A percentile compares a stretch with the other conserved stretches of the same genome.
Evolutionary conservation across 2,797 vertebrate species (phyloP).

Genomic region (Schizopygopsis pylzovi): DNA sequence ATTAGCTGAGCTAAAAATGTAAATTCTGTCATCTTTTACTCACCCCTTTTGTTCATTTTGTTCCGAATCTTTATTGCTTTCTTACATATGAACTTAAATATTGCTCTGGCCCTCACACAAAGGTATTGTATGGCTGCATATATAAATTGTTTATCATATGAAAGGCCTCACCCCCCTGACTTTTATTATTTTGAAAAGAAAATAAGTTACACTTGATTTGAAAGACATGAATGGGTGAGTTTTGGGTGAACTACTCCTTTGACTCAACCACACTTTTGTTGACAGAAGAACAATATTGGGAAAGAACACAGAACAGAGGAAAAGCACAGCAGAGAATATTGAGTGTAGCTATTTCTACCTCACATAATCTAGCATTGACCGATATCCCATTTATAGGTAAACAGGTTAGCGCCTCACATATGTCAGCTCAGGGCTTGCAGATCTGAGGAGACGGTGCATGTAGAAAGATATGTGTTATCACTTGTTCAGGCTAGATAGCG

Average conservation of each 20-base stretch:
- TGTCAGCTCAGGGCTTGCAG: slow-evolving; percentile 24
- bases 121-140: background rate
- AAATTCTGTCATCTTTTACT: background rate
- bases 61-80: background rate
- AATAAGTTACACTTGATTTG: background rate
- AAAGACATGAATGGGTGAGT: background rate
- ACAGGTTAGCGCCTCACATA: background rate
- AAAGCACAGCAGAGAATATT: background rate
- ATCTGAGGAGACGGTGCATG: background rate
- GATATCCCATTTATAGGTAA: slow-evolving; percentile 35
- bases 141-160: background rate
- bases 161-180: background rate
- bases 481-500: background rate
- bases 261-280: background rate
- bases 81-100: background rate
- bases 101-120: background rate
- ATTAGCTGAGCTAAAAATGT: slow-evolving; percentile 1
- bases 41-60: background rate
- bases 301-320: background rate
- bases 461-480: background rate
- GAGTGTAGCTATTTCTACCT: background rate
- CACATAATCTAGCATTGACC: background rate
- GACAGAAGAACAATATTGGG: background rate
- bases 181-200: background rate
- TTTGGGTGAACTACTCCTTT: background rate